Evolutionary conservation across 2,888 invertebrate species (phyloP), one percentile per base, ranked within the genome.

Genomic region (Drosophila ochracea): DNA sequence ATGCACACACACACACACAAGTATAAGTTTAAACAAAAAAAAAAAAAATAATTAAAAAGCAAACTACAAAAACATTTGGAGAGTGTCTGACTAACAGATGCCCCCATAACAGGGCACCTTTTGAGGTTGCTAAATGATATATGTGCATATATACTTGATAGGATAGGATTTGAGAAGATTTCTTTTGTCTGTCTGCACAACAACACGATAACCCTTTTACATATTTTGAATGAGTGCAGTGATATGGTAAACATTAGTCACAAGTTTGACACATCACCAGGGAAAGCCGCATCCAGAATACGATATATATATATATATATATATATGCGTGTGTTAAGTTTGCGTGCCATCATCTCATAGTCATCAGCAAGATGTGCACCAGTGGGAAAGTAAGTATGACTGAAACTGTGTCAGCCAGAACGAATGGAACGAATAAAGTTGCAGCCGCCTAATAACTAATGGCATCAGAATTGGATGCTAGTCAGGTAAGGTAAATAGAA

Each of bases 381-480:
- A 55, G 31, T 68, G 68, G 28, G 68, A 68, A 68, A 68, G 68
- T 52, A 60, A 52, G 47, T 61, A 5, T 0, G 25, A 37, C 55
- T 21, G 58, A 59, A 69, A 69, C 69, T 58, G 69, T 69, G 68
- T 58, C 68, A 69, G 69, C 57, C 68, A 57, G 50, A 68, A 30
- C 57, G 69, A 69, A 68, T 52, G 30, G 50, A 30, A 58, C 19
- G 28, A 57, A 47, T 43, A 21, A 69, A 50, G 21, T 33, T 68
- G 68, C 68, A 55, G 50, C 49, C 39, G 28, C 28, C 50, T 35
- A 50, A 59, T 63, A 72, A 64, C 72, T 58, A 72, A 72, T 72
- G 72, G 47, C 72, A 63, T 49, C 37, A 35, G 39, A 35, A 63
- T 57, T 58, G 28, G 65, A 21, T 49, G 65, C 28, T 41, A 53